Evolutionary conservation across 1,140 invertebrate species (phyloP).

Genomic region (Rhizoglyphus robini): DNA sequence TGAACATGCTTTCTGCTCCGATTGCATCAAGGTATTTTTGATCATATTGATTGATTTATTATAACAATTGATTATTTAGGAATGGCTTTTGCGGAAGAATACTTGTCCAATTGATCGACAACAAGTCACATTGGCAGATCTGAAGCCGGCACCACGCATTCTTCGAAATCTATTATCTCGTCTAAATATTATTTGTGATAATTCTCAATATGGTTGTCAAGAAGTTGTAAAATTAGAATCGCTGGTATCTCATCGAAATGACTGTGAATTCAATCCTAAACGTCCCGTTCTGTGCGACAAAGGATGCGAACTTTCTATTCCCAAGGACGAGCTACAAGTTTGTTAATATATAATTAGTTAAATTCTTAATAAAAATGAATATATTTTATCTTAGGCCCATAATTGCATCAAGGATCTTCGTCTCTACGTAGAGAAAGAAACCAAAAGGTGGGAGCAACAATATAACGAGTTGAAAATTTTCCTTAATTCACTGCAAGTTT

Average conservation of each 20-base stretch:
- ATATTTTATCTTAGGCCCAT: slow-evolving; percentile 47
- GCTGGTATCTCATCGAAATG: slow-evolving; percentile 62
- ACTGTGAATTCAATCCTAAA: slow-evolving; percentile 89
- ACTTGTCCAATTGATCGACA: slow-evolving; percentile 86
- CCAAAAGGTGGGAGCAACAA: slow-evolving; percentile 66
- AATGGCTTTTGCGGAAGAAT: slow-evolving; percentile 81
- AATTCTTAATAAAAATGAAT: slow-evolving; percentile 7
- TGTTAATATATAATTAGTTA: neutral
- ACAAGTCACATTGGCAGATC: slow-evolving; percentile 64
- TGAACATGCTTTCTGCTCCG: slow-evolving; percentile 87
- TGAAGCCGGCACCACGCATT: slow-evolving; percentile 78
- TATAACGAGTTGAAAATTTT: slow-evolving; percentile 78
- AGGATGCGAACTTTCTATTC: slow-evolving; percentile 80
- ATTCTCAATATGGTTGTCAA: slow-evolving; percentile 69
- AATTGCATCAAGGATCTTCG: slow-evolving; percentile 80
- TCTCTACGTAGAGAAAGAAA: slow-evolving; percentile 64
- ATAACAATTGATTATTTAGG: slow-evolving; percentile 32
- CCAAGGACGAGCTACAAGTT: slow-evolving; percentile 78
- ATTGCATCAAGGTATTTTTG: slow-evolving; percentile 54
- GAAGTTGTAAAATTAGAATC: slow-evolving; percentile 70
- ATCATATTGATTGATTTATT: neutral
- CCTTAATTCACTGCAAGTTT: slow-evolving; percentile 71
- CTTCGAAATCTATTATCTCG: slow-evolving; percentile 75
- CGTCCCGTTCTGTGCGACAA: slow-evolving; percentile 77
- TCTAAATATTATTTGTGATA: slow-evolving; percentile 76